These are phyloP conservation scores for Halocaridina rubra DNA, from an alignment of 2,888 invertebrate genomes.

Conservation along the genomic window DNA sequence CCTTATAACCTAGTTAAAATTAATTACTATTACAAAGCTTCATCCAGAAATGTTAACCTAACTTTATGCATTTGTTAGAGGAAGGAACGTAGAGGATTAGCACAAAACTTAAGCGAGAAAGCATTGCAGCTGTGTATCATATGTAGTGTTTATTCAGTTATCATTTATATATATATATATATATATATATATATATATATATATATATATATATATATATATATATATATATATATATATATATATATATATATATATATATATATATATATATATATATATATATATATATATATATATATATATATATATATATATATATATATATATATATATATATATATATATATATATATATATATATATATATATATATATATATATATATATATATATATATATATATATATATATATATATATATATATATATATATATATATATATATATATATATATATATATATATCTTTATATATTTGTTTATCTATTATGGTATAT, in stretches of 20 bases:
- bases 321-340: slow-evolving; percentile 27
- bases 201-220: slow-evolving; percentile 21
- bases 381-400: background rate
- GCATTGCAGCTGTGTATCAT: too few relatives aligned
- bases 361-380: slow-evolving; percentile 12
- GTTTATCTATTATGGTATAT: background rate
- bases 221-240: slow-evolving; percentile 22
- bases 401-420: background rate
- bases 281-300: background rate
- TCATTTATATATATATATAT: background rate
- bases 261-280: slow-evolving; percentile 12
- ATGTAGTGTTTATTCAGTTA: too few relatives aligned
- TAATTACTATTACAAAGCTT: too few relatives aligned
- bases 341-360: slow-evolving; percentile 29
- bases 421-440: background rate
- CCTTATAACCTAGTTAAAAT: too few relatives aligned
- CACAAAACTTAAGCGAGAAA: too few relatives aligned
- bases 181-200: background rate
- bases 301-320: slow-evolving; percentile 13
- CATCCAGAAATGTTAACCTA: too few relatives aligned
- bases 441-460: background rate
- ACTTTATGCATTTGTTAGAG: too few relatives aligned
- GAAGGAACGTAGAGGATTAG: too few relatives aligned
- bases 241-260: slow-evolving; percentile 21
- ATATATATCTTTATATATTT: background rate